Conservation (phyloP, 2,888 invertebrate genomes). For the Piscicola geometra region DNA sequence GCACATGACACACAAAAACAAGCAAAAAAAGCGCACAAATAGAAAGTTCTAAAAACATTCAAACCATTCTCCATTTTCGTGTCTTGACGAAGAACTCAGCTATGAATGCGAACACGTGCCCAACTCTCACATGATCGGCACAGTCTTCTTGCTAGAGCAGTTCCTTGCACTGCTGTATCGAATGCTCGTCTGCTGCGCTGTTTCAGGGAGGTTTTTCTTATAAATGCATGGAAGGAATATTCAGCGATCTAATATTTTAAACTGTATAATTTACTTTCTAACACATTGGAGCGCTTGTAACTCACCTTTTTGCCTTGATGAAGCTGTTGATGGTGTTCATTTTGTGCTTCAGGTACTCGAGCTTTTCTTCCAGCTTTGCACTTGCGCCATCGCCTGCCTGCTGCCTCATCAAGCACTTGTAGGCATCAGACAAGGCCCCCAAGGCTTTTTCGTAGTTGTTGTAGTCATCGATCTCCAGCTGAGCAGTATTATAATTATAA, state of each 20-base stretch:
- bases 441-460: conserved; percentile 91
- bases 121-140: conserved; percentile 59
- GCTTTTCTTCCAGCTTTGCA: conserved; percentile 49
- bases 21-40: neutral
- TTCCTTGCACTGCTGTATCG: conserved; percentile 62
- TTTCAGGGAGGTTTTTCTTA: too few relatives aligned
- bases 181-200: conserved; percentile 61
- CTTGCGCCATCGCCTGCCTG: conserved; percentile 48
- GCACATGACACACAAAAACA: conserved; percentile 1
- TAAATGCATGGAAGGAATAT: too few relatives aligned
- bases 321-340: conserved; percentile 62
- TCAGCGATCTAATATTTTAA: too few relatives aligned
- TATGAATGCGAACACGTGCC: conserved; percentile 63
- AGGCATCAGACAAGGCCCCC: conserved; percentile 83
- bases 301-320: conserved; percentile 61
- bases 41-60: too few relatives aligned
- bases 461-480: conserved; percentile 81
- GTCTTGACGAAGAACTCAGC: conserved; percentile 60
- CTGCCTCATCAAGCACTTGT: conserved; percentile 65
- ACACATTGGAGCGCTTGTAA: neutral
- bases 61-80: conserved; percentile 59
- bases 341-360: conserved; percentile 56
- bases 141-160: conserved; percentile 60
- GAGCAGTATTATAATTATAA: too few relatives aligned
- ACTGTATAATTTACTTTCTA: too few relatives aligned